Percentiles rank a stretch among this genome's conserved stretches.
Conservation (phyloP, 2,113 vertebrate species). For the Elachura formosa region DNA sequence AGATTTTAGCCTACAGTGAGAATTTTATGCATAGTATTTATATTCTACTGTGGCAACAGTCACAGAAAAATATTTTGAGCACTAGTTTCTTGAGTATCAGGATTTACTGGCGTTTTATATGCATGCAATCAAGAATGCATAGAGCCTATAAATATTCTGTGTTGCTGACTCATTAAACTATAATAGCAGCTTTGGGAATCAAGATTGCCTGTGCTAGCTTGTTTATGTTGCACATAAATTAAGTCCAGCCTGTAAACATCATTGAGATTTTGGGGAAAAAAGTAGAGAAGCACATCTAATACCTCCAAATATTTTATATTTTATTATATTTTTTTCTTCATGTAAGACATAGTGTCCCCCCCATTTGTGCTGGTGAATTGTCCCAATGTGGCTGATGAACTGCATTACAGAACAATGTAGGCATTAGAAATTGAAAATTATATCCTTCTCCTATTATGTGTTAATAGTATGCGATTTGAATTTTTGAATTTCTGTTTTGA, state of each 20-base stretch:
- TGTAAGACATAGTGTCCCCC: not conserved
- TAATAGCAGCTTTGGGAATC: not conserved
- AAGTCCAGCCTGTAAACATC: not conserved
- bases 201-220: not conserved
- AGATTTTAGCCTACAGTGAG: not conserved
- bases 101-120: not conserved
- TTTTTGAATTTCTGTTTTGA: not conserved
- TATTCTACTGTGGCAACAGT: not conserved
- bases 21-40: not conserved
- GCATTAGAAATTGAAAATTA: not conserved
- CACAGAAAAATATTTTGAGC: not conserved
- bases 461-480: not conserved
- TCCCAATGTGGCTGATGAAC: not conserved
- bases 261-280: not conserved
- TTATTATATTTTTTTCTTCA: not conserved
- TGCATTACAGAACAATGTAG: not conserved
- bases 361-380: too few relatives aligned
- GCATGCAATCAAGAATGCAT: not conserved
- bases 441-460: not conserved
- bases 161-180: not conserved
- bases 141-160: not conserved
- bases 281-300: not conserved
- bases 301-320: not conserved
- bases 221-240: not conserved
- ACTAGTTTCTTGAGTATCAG: not conserved